These are phyloP conservation scores for Alviniconcha marisindica DNA, from an alignment of 1,140 invertebrate species.

Conservation along the genomic window DNA sequence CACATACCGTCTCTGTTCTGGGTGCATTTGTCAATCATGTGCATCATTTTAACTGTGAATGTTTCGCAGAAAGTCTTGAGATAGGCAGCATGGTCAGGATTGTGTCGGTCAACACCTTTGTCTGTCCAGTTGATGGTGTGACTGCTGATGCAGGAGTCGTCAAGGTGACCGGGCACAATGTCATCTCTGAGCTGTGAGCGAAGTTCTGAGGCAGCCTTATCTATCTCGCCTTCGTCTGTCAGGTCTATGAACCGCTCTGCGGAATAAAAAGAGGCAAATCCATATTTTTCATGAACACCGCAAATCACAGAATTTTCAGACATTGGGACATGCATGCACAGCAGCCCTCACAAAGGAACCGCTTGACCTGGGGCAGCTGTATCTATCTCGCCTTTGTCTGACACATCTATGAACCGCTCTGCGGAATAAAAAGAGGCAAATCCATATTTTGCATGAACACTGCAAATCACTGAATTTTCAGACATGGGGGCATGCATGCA, in stretches of 20 bases:
- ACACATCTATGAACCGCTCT: slow-evolving; percentile 54
- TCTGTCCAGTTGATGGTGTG: slow-evolving; percentile 46
- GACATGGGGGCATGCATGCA: no score
- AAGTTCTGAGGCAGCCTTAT: slow-evolving; percentile 51
- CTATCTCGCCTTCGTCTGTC: slow-evolving; percentile 46
- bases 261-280: not conserved
- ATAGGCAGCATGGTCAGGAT: slow-evolving; percentile 55
- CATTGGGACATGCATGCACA: no score
- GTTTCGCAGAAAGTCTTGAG: slow-evolving; percentile 52
- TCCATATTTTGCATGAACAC: no score
- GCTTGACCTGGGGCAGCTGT: slow-evolving; percentile 50
- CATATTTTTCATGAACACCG: no score
- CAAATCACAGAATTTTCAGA: no score
- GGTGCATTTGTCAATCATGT: slow-evolving; percentile 50
- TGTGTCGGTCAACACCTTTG: slow-evolving; percentile 44
- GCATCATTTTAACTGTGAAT: slow-evolving; percentile 53
- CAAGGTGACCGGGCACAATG: slow-evolving; percentile 37
- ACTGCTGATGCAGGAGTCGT: slow-evolving; percentile 36
- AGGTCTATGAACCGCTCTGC: slow-evolving; percentile 54
- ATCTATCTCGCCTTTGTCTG: slow-evolving; percentile 50
- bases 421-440: not conserved
- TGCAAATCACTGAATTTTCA: no score
- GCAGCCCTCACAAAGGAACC: no score
- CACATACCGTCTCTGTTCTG: slow-evolving; percentile 35
- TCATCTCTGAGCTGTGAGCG: slow-evolving; percentile 42